A percentile compares a stretch with the other conserved stretches of the same genome.
phyloP scores from a whole-genome alignment of 2,113 vertebrate genomes.

The Oncorhynchus kisutch region DNA sequence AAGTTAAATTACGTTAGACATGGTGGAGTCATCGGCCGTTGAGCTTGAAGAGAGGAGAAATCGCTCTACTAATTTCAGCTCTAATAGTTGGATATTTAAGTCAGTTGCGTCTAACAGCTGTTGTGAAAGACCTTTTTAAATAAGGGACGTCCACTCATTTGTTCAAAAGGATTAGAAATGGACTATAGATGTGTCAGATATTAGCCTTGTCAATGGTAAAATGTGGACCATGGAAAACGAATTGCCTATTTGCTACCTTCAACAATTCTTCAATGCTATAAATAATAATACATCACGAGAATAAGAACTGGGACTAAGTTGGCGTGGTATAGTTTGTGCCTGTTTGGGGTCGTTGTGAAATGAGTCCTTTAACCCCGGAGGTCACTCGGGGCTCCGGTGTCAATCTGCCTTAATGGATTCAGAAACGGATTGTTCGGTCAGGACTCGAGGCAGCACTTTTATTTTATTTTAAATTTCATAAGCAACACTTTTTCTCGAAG shows the following conservation, averaged over 20 bases:
- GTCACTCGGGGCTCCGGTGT: not conserved
- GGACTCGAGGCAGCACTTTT: not conserved
- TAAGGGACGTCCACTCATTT: not conserved
- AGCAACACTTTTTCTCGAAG: not conserved
- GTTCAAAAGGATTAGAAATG: not conserved
- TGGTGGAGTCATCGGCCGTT: not conserved
- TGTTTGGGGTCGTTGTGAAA: not conserved
- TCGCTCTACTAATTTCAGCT: not conserved
- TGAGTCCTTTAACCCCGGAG: not conserved
- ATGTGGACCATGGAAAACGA: not conserved
- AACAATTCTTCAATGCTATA: no score
- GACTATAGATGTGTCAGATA: not conserved
- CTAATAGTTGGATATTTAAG: not conserved
- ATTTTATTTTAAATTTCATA: no score
- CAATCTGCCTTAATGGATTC: not conserved
- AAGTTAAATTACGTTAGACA: no score
- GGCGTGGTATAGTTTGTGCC: not conserved
- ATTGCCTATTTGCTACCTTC: not conserved
- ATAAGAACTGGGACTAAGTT: not conserved
- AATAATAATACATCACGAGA: no score
- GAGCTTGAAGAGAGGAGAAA: not conserved
- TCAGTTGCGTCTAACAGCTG: not conserved
- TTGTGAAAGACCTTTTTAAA: no score
- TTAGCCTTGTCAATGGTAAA: not conserved
- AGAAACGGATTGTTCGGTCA: not conserved